Conservation (phyloP, 2,888 invertebrate genomes). For the Drosophila mettleri region DNA sequence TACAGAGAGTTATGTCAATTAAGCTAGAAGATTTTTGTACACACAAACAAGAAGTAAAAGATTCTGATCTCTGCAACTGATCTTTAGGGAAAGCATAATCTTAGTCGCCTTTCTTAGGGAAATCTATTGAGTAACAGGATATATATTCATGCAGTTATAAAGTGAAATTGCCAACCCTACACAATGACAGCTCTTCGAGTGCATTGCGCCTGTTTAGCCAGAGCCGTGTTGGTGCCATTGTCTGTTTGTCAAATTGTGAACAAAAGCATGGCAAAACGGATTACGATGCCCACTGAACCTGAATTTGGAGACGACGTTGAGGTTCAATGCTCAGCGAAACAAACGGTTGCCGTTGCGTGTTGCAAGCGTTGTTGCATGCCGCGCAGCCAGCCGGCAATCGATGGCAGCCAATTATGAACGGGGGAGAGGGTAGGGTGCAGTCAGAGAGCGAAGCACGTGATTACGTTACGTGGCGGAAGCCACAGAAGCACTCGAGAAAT, state of each 20-base stretch:
- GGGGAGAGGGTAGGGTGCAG: conserved; percentile 2
- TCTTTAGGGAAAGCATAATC: too few relatives aligned
- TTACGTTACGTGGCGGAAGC: conserved; percentile 51
- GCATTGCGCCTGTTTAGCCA: conserved; percentile 7
- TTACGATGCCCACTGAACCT: conserved; percentile 62
- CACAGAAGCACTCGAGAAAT: conserved; percentile 1
- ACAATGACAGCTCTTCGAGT: background rate
- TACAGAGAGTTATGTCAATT: too few relatives aligned
- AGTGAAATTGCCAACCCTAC: background rate
- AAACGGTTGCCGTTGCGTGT: conserved; percentile 44
- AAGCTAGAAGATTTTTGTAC: too few relatives aligned
- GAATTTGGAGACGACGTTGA: conserved; percentile 61
- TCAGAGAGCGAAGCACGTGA: conserved; percentile 11
- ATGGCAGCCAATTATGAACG: conserved; percentile 48
- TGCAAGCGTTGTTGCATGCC: conserved; percentile 50
- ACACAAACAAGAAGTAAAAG: too few relatives aligned
- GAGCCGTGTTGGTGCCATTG: conserved; percentile 6
- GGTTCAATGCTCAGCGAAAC: conserved; percentile 66
- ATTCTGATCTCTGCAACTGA: too few relatives aligned
- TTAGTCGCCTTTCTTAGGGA: background rate
- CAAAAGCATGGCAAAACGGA: conserved; percentile 41
- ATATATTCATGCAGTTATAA: background rate
- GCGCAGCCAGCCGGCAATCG: conserved; percentile 30
- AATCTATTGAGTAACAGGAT: background rate
- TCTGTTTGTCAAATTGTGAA: conserved; percentile 22